These are phyloP conservation scores for Drepana arcuata DNA, from an alignment of 1,140 invertebrate species.

Conservation along the genomic window DNA sequence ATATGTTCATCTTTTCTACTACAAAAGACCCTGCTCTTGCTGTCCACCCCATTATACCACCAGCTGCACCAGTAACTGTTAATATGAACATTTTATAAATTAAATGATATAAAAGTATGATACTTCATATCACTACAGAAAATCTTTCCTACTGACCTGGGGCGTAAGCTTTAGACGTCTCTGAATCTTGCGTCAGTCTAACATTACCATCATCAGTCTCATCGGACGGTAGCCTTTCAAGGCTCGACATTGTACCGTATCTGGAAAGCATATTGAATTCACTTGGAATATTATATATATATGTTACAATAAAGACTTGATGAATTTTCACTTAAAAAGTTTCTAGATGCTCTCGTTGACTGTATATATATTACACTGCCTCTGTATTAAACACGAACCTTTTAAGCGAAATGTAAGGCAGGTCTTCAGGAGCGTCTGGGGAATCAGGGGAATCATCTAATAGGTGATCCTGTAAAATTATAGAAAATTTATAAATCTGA, in stretches of 20 bases:
- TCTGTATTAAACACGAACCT: no score
- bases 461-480: constrained; percentile 39
- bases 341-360: no score
- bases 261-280: no score
- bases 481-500: not conserved
- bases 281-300: no score
- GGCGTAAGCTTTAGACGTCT: constrained; percentile 37
- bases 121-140: not conserved
- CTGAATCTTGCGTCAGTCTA: constrained; percentile 53
- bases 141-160: constrained; percentile 35
- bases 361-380: no score
- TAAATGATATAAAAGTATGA: not conserved
- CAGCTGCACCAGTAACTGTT: constrained; percentile 43
- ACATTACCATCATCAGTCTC: constrained; percentile 72
- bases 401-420: constrained; percentile 60
- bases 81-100: constrained; percentile 8
- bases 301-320: no score
- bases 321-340: no score
- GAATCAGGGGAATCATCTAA: constrained; percentile 65
- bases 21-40: constrained; percentile 83
- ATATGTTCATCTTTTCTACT: constrained; percentile 82
- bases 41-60: constrained; percentile 79
- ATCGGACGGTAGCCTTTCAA: constrained; percentile 77
- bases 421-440: constrained; percentile 56
- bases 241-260: constrained; percentile 83